Conservation (phyloP, 1,140 invertebrate genomes). For the Anastrepha ludens region DNA sequence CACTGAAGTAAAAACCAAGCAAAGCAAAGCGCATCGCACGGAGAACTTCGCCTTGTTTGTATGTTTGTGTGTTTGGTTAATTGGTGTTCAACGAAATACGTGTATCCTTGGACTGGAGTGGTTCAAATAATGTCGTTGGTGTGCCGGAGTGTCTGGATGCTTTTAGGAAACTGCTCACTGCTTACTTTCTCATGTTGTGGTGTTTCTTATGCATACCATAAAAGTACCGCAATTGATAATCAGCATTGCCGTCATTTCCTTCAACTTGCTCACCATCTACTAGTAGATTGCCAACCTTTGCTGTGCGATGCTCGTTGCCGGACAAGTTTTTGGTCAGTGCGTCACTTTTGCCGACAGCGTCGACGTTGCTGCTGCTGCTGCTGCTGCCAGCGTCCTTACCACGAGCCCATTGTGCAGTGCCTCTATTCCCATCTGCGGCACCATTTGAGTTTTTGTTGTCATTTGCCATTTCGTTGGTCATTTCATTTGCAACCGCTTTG, state of each 20-base stretch:
- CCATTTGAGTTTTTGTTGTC: slow-evolving; percentile 61
- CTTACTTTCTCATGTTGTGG: slow-evolving; percentile 65
- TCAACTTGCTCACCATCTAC: background rate
- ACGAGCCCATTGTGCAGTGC: background rate
- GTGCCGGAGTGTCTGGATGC: slow-evolving; percentile 3
- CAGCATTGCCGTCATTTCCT: slow-evolving; percentile 18
- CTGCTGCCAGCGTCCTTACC: background rate
- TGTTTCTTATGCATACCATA: slow-evolving; percentile 66
- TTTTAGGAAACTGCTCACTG: background rate
- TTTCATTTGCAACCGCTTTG: slow-evolving; percentile 67
- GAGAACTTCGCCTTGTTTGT: background rate
- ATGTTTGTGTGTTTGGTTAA: slow-evolving; percentile 50
- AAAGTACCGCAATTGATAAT: slow-evolving; percentile 59
- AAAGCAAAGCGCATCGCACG: slow-evolving; percentile 11
- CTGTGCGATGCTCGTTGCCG: background rate
- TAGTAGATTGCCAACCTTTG: background rate
- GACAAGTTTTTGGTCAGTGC: background rate
- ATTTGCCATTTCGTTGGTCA: slow-evolving; percentile 65
- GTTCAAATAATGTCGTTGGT: background rate
- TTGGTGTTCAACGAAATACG: slow-evolving; percentile 44
- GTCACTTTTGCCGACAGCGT: background rate
- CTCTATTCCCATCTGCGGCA: background rate
- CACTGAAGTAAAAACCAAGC: slow-evolving; percentile 7
- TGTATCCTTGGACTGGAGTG: background rate
- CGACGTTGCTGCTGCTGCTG: background rate